phyloP scores from a whole-genome alignment of 2,113 vertebrate genomes.

The Zosterops borbonicus region DNA sequence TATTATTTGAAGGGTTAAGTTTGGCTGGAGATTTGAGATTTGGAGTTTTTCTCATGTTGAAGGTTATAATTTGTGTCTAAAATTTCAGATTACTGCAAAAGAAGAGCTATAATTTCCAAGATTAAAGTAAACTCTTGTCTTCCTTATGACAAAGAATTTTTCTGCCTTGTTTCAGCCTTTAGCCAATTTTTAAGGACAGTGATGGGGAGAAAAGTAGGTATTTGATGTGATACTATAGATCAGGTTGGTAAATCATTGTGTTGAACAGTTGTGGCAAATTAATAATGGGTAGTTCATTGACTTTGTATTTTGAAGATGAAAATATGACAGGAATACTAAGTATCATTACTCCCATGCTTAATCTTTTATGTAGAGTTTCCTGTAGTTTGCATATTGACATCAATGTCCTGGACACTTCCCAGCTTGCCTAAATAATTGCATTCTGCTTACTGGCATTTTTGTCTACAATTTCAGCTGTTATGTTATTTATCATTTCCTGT shows the following conservation, averaged over 20 bases:
- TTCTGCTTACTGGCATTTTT: background rate
- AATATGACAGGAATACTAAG: background rate
- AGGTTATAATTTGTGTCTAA: background rate
- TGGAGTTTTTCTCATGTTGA: background rate
- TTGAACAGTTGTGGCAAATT: background rate
- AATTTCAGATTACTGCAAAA: background rate
- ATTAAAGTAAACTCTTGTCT: background rate
- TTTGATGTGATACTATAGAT: background rate
- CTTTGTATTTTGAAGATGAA: background rate
- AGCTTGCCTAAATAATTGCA: background rate
- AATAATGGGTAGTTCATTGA: background rate
- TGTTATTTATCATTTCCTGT: background rate
- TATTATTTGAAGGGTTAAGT: rapidly evolving
- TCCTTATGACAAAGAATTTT: background rate
- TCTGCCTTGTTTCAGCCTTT: background rate
- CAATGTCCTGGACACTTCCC: background rate
- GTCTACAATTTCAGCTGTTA: background rate
- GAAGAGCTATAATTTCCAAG: background rate
- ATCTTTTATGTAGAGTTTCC: background rate
- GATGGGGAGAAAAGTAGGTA: background rate
- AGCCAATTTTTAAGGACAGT: background rate
- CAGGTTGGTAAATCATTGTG: background rate
- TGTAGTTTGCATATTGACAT: background rate
- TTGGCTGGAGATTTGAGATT: background rate
- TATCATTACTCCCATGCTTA: background rate